phyloP scores from a whole-genome alignment of 2,797 vertebrate genomes.

The Eulemur albifrons region DNA sequence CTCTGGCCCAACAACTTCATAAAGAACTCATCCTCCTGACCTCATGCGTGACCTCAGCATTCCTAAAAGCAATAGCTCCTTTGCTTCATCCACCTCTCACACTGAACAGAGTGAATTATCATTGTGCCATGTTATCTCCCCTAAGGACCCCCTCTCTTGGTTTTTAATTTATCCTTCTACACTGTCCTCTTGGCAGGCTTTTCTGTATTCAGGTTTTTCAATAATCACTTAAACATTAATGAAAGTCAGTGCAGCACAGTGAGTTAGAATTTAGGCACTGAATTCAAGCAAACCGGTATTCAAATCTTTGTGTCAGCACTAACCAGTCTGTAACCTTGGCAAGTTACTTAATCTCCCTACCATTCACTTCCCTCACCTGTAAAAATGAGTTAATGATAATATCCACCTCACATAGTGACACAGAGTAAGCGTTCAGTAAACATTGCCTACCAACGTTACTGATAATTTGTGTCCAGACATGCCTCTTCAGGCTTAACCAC shows the following conservation, averaged over 20 bases:
- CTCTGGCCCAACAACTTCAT: neutral
- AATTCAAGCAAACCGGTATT: neutral
- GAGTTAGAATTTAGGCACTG: neutral
- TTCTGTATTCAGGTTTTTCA: neutral
- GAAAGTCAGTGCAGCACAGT: neutral
- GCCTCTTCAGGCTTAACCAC: neutral
- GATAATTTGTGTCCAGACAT: neutral
- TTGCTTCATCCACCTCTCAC: neutral
- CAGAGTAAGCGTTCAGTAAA: neutral
- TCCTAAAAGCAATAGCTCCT: neutral
- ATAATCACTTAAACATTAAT: neutral
- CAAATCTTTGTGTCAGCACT: neutral
- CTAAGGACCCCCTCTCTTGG: neutral
- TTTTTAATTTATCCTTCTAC: neutral
- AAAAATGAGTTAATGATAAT: constrained; percentile 9
- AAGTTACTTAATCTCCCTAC: neutral
- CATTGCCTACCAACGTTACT: neutral
- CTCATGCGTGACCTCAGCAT: neutral
- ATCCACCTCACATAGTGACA: neutral
- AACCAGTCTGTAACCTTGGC: neutral
- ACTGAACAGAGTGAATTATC: neutral
- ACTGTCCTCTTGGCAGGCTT: neutral
- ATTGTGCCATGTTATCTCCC: neutral
- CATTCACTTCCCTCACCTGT: neutral
- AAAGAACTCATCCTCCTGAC: neutral